A percentile compares a stretch with the other conserved stretches of the same genome.
Evolutionary conservation across 2,888 invertebrate genomes (phyloP).

Genomic region (Cephalotes varians): DNA sequence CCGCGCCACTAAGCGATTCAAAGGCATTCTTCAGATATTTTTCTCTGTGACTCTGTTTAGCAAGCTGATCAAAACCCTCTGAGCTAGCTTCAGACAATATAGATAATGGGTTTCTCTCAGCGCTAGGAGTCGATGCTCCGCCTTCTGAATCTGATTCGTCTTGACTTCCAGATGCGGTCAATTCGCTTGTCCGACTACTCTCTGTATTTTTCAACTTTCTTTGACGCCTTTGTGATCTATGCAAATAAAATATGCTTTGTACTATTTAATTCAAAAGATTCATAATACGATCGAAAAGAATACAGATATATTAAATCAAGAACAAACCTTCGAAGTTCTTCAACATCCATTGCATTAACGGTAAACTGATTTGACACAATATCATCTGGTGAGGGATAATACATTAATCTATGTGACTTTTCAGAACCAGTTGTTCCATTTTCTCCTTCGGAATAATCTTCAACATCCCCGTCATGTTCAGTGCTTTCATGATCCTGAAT

Average conservation of each 20-base stretch:
- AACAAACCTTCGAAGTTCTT: slow-evolving; percentile 90
- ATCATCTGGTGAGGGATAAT: slow-evolving; percentile 91
- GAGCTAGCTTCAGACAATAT: slow-evolving; percentile 91
- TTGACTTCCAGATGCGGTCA: slow-evolving; percentile 87
- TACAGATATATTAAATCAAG: background rate
- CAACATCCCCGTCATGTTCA: slow-evolving; percentile 94
- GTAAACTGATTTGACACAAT: slow-evolving; percentile 91
- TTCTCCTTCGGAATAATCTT: slow-evolving; percentile 93
- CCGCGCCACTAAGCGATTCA: slow-evolving; percentile 91
- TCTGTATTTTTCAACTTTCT: slow-evolving; percentile 80
- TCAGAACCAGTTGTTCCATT: slow-evolving; percentile 90
- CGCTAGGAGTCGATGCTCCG: slow-evolving; percentile 92
- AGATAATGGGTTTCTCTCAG: slow-evolving; percentile 91
- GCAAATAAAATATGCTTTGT: background rate
- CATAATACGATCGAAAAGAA: background rate
- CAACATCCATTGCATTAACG: slow-evolving; percentile 95
- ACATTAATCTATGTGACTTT: slow-evolving; percentile 88
- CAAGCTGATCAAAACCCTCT: slow-evolving; percentile 88
- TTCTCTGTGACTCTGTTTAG: slow-evolving; percentile 86
- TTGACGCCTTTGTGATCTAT: slow-evolving; percentile 81
- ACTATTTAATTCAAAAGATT: background rate
- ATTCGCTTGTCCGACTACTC: slow-evolving; percentile 80
- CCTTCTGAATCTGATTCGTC: slow-evolving; percentile 90
- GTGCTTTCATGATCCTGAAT: slow-evolving; percentile 88
- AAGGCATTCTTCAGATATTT: slow-evolving; percentile 90